Conservation (phyloP, 2,888 invertebrate genomes). For the Erannis defoliaria region DNA sequence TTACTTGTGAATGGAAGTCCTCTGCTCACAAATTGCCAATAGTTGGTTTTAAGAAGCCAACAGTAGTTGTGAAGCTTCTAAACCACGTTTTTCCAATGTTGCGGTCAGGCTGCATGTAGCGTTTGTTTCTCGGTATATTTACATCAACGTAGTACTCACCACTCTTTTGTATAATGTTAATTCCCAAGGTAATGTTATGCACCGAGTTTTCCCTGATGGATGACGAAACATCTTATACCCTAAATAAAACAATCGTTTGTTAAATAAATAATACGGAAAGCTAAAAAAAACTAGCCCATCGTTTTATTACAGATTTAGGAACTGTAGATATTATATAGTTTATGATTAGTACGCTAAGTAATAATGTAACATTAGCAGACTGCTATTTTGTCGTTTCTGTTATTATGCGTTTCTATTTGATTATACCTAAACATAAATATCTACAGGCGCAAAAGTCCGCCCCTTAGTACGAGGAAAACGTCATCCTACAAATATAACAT, state of each 20-base stretch:
- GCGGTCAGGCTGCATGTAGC: conserved; percentile 7
- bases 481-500: not conserved
- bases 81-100: conserved; percentile 10
- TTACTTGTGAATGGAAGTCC: no score
- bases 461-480: not conserved
- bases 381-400: not conserved
- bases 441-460: not conserved
- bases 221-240: not conserved
- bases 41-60: no score
- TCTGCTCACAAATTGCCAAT: no score
- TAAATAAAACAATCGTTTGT: not conserved
- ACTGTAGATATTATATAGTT: no score
- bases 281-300: no score
- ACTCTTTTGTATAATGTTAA: conserved; percentile 23
- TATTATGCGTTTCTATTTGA: not conserved
- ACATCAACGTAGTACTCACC: not conserved
- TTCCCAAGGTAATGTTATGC: conserved; percentile 22
- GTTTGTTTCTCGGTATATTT: conserved; percentile 11
- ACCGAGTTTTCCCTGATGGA: conserved; percentile 31
- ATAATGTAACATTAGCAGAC: not conserved
- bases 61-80: not conserved
- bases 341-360: conserved; percentile 2
- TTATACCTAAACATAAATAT: no score
- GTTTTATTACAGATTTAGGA: no score
- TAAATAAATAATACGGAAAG: not conserved